Evolutionary conservation across 2,888 invertebrate genomes (phyloP).

Genomic region (Acanthosoma haemorrhoidale): DNA sequence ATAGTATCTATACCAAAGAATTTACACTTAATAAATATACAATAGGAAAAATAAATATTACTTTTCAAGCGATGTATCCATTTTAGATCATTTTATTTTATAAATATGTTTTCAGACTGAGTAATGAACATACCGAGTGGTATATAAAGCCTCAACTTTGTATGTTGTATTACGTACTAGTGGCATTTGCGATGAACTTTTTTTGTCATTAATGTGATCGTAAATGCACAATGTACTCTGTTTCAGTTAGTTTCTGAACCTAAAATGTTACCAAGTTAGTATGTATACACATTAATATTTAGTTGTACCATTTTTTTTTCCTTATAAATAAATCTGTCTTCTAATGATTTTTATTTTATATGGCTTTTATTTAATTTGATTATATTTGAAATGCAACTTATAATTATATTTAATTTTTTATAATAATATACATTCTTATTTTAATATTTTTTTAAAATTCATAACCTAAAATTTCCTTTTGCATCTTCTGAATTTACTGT

Average conservation of each 20-base stretch:
- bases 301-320: background rate
- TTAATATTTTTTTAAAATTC: too few relatives aligned
- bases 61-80: background rate
- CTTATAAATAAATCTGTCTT: background rate
- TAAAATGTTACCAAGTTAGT: slow-evolving; percentile 14
- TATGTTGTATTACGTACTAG: background rate
- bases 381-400: background rate
- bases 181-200: background rate
- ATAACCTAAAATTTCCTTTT: too few relatives aligned
- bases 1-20: slow-evolving; percentile 5
- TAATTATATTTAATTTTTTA: background rate
- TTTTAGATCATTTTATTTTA: background rate
- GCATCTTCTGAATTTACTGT: too few relatives aligned
- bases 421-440: slow-evolving; percentile 2
- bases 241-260: background rate
- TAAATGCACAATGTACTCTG: background rate
- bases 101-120: background rate
- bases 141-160: background rate
- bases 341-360: background rate
- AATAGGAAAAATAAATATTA: background rate
- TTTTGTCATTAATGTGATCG: background rate
- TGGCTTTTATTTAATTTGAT: background rate
- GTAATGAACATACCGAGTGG: background rate
- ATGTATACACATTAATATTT: background rate
- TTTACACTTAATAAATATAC: background rate